These are phyloP conservation scores for Anguilla marmorata DNA, from an alignment of 2,797 vertebrate species.

Conservation along the genomic window DNA sequence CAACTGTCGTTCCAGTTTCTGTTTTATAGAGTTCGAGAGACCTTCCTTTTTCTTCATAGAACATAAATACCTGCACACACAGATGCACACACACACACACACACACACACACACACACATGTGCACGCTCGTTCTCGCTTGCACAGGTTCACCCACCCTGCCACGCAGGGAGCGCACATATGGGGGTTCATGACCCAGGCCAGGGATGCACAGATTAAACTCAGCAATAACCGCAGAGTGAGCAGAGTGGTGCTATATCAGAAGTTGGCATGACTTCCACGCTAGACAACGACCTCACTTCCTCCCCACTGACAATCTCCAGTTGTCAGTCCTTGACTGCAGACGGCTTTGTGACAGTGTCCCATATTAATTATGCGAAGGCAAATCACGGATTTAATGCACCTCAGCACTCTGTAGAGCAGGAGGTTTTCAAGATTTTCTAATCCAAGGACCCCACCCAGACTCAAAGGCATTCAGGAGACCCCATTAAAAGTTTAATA, in stretches of 20 bases:
- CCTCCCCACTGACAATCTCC: slow-evolving; percentile 49
- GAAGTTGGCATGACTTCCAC: slow-evolving; percentile 41
- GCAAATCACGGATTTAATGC: slow-evolving; percentile 51
- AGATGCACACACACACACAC: not conserved
- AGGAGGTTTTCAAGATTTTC: too few relatives aligned
- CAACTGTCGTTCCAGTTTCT: too few relatives aligned
- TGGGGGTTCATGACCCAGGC: not conserved
- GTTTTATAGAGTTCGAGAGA: too few relatives aligned
- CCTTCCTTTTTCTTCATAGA: too few relatives aligned
- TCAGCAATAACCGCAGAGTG: not conserved
- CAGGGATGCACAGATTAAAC: not conserved
- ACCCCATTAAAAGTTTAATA: too few relatives aligned
- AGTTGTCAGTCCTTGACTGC: slow-evolving; percentile 51
- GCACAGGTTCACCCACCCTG: not conserved
- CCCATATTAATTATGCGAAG: slow-evolving; percentile 37
- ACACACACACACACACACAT: not conserved
- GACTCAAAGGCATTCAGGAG: too few relatives aligned
- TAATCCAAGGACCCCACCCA: too few relatives aligned
- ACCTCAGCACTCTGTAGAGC: slow-evolving; percentile 19
- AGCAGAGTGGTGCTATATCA: slow-evolving; percentile 26
- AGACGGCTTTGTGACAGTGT: slow-evolving; percentile 30
- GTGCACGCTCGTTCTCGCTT: not conserved
- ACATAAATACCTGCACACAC: not conserved
- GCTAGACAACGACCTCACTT: slow-evolving; percentile 59
- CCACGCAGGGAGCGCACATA: not conserved